Evolutionary conservation across 1,140 invertebrate species (phyloP).

Genomic region (Drosophila kohkoa): DNA sequence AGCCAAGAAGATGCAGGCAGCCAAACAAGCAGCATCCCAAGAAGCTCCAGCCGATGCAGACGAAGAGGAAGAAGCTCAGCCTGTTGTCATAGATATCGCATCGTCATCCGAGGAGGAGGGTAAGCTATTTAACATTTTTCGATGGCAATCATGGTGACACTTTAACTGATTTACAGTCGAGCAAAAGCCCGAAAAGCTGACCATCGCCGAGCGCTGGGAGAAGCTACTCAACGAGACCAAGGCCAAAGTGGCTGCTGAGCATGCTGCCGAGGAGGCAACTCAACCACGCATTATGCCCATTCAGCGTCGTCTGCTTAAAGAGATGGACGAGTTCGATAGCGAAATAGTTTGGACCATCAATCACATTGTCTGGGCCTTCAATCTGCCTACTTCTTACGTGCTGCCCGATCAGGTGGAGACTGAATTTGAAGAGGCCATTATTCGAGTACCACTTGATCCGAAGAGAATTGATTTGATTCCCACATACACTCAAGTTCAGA

Average conservation of each 20-base stretch:
- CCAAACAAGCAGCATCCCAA: conserved; percentile 28
- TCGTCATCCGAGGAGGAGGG: conserved; percentile 77
- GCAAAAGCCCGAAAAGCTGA: conserved; percentile 63
- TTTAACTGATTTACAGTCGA: conserved; percentile 41
- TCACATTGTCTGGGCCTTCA: conserved; percentile 88
- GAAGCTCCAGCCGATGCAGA: conserved; percentile 17
- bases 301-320: conserved; percentile 63
- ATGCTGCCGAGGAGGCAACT: conserved; percentile 61
- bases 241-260: conserved; percentile 70
- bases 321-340: conserved; percentile 69
- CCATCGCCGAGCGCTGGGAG: conserved; percentile 78
- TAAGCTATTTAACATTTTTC: conserved; percentile 29
- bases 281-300: conserved; percentile 65
- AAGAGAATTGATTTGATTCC: conserved; percentile 85
- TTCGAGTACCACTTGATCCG: conserved; percentile 85
- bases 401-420: conserved; percentile 75
- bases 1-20: conserved; percentile 58
- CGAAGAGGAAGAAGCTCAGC: conserved; percentile 48
- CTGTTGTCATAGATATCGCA: conserved; percentile 22
- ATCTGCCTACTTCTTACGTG: conserved; percentile 87
- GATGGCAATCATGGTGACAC: not conserved
- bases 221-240: conserved; percentile 74
- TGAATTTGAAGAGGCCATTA: conserved; percentile 86
- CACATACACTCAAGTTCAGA: conserved; percentile 85
- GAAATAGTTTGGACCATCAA: conserved; percentile 86